A percentile compares a stretch with the other conserved stretches of the same genome.
Evolutionary conservation across 2,113 vertebrate species (phyloP).

Genomic region (Actenoides lindsayi): DNA sequence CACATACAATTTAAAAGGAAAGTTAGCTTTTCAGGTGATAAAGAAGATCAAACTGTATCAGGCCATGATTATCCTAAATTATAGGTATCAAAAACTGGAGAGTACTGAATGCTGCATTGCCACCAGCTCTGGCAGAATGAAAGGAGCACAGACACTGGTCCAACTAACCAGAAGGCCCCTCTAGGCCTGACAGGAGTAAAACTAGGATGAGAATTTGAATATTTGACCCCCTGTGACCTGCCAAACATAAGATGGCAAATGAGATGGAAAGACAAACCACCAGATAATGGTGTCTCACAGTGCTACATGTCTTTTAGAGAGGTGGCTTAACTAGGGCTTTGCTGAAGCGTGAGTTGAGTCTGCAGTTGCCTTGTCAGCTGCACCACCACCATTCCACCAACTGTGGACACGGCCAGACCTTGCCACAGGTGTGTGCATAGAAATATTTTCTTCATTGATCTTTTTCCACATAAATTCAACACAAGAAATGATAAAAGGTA

Average conservation of each 20-base stretch:
- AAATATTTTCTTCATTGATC: neutral
- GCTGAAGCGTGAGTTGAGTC: neutral
- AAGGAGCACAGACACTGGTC: neutral
- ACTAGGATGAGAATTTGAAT: neutral
- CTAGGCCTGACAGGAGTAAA: neutral
- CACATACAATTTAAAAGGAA: neutral
- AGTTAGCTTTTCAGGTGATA: neutral
- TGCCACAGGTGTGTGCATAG: accelerated
- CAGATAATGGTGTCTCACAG: neutral
- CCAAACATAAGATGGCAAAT: neutral
- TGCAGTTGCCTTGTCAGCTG: neutral
- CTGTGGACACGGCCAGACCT: neutral
- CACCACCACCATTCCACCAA: neutral
- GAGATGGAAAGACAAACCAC: neutral
- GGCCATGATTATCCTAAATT: neutral
- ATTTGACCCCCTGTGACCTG: neutral
- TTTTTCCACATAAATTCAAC: neutral
- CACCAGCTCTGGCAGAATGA: neutral
- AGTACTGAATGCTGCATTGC: neutral
- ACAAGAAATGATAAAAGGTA: neutral
- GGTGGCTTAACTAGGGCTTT: neutral
- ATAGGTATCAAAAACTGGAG: neutral
- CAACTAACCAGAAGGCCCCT: neutral
- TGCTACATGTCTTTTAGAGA: neutral
- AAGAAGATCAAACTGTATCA: neutral